Conservation (phyloP, 2,888 invertebrate genomes). For the Hermodice carunculata region DNA sequence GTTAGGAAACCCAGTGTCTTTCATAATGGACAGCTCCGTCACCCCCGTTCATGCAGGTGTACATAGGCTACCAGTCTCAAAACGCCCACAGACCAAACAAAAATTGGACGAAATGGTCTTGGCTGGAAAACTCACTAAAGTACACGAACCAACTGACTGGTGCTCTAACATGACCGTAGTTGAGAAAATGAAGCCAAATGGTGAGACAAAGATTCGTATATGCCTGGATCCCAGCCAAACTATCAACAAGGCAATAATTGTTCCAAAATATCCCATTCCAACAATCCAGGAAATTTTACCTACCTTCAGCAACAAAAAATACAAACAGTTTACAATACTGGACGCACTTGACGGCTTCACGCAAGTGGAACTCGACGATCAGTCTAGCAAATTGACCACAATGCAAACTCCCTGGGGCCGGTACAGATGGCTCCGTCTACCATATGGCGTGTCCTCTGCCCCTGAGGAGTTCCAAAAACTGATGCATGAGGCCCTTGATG, state of each 20-base stretch:
- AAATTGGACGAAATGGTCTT: neutral
- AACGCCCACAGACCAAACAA: neutral
- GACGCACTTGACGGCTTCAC: conserved; percentile 11
- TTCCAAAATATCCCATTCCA: conserved; percentile 12
- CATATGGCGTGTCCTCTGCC: conserved; percentile 16
- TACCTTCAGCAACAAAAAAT: neutral
- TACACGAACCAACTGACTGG: conserved; percentile 5
- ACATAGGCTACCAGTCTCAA: conserved; percentile 12
- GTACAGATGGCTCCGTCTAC: conserved; percentile 14
- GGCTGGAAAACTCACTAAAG: conserved; percentile 2
- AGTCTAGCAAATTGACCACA: conserved; percentile 4
- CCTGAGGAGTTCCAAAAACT: conserved; percentile 22
- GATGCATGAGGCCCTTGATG: conserved; percentile 5
- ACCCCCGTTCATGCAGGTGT: conserved; percentile 1
- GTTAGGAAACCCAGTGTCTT: conserved; percentile 1
- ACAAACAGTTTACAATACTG: conserved; percentile 4
- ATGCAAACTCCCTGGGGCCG: conserved; percentile 17
- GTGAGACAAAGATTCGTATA: conserved; percentile 8
- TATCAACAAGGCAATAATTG: conserved; percentile 10
- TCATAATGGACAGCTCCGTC: neutral
- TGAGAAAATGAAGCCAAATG: conserved; percentile 3
- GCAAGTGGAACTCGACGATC: conserved; percentile 1
- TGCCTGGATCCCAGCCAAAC: conserved; percentile 24
- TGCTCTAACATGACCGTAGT: conserved; percentile 4
- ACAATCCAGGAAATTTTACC: conserved; percentile 4